These are phyloP conservation scores for Eledona agricola DNA, from an alignment of 2,888 invertebrate genomes.

Conservation along the genomic window DNA sequence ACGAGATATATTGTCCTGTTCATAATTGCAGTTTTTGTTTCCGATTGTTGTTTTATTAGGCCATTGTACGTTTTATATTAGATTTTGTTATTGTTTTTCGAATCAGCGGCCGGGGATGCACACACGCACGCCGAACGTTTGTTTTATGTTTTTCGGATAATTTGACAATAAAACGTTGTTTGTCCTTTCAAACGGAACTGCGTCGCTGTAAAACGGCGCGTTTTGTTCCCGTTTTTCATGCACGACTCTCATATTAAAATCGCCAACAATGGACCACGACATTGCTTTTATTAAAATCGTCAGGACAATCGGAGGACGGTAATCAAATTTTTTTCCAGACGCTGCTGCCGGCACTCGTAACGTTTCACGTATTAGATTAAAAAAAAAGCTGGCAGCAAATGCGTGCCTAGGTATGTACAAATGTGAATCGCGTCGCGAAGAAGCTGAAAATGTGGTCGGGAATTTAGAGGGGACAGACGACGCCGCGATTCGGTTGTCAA, in stretches of 20 bases:
- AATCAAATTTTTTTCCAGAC: too few species aligned
- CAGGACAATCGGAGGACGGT: not conserved
- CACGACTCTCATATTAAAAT: constrained; percentile 30
- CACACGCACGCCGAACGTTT: constrained; percentile 44
- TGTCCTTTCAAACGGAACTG: constrained; percentile 47
- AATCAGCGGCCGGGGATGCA: constrained; percentile 1
- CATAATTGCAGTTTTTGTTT: constrained; percentile 60
- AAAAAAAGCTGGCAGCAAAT: too few species aligned
- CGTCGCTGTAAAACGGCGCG: constrained; percentile 37
- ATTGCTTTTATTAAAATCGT: constrained; percentile 16
- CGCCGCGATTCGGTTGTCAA: constrained; percentile 24
- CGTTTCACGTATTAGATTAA: too few species aligned
- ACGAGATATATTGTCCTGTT: constrained; percentile 57
- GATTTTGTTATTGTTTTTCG: constrained; percentile 56
- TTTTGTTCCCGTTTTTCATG: constrained; percentile 41
- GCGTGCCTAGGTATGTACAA: too few species aligned
- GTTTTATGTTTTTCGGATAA: constrained; percentile 58
- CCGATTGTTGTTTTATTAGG: constrained; percentile 59
- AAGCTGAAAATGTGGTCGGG: too few species aligned
- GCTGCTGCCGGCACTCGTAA: too few species aligned
- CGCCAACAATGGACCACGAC: constrained; percentile 24
- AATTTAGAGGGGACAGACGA: too few species aligned
- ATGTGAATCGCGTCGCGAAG: too few species aligned
- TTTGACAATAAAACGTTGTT: constrained; percentile 57
- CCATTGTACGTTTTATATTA: constrained; percentile 60